Conservation (phyloP, 2,113 vertebrate species). For the Dromiciops gliroides region DNA sequence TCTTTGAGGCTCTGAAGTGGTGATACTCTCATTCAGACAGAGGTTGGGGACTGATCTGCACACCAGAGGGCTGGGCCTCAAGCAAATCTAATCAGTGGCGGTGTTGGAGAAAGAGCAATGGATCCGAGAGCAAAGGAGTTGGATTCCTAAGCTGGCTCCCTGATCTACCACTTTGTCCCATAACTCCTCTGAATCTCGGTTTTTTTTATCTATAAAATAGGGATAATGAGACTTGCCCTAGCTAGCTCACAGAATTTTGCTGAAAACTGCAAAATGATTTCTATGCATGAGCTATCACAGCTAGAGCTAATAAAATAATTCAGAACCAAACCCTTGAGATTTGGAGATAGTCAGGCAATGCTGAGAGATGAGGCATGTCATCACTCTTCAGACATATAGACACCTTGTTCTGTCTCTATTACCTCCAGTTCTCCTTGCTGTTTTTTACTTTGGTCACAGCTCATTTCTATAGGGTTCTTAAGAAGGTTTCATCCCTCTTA, state of each 20-base stretch:
- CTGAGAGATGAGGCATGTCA: not conserved
- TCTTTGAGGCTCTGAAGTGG: not conserved
- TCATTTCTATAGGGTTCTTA: not conserved
- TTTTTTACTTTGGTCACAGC: not conserved
- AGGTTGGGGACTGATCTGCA: not conserved
- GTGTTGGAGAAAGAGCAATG: not conserved
- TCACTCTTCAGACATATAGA: not conserved
- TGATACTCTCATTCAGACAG: not conserved
- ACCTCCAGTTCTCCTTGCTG: not conserved
- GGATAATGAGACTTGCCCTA: not conserved
- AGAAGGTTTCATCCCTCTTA: not conserved
- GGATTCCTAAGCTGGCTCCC: not conserved
- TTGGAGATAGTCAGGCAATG: not conserved
- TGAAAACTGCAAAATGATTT: not conserved
- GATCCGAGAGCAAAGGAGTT: not conserved
- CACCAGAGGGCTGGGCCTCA: not conserved
- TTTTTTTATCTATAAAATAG: not conserved
- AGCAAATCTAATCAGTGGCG: not conserved
- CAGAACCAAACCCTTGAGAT: not conserved
- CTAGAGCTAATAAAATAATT: not conserved
- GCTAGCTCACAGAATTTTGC: not conserved
- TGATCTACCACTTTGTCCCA: not conserved
- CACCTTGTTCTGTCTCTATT: not conserved
- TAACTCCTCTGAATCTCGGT: not conserved
- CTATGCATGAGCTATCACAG: not conserved